Evolutionary conservation across 1,140 invertebrate species (phyloP), one percentile per base, ranked within the genome.

Genomic region (Macrocentrus cingulum): DNA sequence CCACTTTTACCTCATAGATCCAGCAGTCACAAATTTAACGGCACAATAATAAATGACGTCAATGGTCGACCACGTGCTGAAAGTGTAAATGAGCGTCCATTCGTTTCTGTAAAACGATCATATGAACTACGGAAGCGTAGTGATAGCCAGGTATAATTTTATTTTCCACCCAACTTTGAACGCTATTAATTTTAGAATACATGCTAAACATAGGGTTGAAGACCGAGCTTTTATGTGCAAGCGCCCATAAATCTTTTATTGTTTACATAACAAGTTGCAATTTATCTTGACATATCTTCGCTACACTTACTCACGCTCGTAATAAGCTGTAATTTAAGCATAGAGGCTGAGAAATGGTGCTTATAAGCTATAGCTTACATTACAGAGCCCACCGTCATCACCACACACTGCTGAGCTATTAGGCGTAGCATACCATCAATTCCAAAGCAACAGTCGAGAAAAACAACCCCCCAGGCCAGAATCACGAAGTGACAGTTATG

Each of bases 91-190:
- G 86, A 88, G 64, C 71, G 86, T 55, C 84, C 86, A 5, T 87
- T 88, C 67, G 82, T 87, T 45, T 80, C 82, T 1, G 80, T 86
- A 9, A 87, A 87, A 67, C 76, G 84, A 44, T 84, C 84, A n/a
- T 85, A 87, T 65, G 85, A 87, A 55, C 77, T 80, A 46, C 71
- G 75, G 55, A 82, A 82, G 64, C 79, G 77, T 62, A 72, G 59
- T 65, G 80, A 81, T 55, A 71, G 68, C 50, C 79, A 81, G 74
- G 81, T 82, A 71, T 75, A 62, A 32, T 42, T 29, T 49, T 23
- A 1, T 49, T 23, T 49, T 16, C 25, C 13, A 25, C 42, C 25
- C 25, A 29, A 9, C 25, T 4, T 29, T 9, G 5, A 7, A 39
- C 13, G 9, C n/a, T 11, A 34, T 34, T 34, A 7, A 44, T 36